phyloP scores from a whole-genome alignment of 2,888 invertebrate genomes.

The Caenorhabditis doughertyi region DNA sequence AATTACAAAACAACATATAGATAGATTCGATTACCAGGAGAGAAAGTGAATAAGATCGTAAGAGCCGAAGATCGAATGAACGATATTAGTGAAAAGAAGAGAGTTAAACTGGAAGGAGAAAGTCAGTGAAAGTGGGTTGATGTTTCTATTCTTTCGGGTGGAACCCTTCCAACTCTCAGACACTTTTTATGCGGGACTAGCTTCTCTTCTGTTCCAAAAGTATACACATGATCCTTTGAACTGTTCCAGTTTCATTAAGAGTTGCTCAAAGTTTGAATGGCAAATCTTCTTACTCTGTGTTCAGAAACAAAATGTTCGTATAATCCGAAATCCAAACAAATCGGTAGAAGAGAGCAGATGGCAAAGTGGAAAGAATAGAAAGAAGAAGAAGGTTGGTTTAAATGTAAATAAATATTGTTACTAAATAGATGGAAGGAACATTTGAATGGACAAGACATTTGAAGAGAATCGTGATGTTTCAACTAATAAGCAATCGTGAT shows the following conservation, averaged over 20 bases:
- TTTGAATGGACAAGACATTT: slow-evolving; percentile 4
- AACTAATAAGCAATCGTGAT: too few species aligned
- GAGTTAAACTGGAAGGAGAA: neutral
- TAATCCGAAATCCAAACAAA: slow-evolving; percentile 62
- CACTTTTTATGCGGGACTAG: neutral
- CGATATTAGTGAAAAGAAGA: slow-evolving; percentile 29
- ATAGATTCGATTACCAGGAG: slow-evolving; percentile 47
- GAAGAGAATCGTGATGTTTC: too few species aligned
- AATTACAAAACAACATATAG: slow-evolving; percentile 34
- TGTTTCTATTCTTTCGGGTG: neutral
- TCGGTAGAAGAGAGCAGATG: slow-evolving; percentile 42
- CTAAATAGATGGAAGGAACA: slow-evolving; percentile 19
- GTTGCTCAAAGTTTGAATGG: too few species aligned
- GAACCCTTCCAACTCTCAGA: neutral
- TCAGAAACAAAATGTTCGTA: slow-evolving; percentile 18
- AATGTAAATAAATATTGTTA: slow-evolving; percentile 56
- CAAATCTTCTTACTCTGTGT: slow-evolving; percentile 33
- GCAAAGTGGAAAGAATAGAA: slow-evolving; percentile 5
- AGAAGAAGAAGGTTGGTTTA: slow-evolving; percentile 24
- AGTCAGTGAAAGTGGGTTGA: slow-evolving; percentile 2
- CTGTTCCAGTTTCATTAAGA: slow-evolving; percentile 18
- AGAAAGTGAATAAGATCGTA: slow-evolving; percentile 50
- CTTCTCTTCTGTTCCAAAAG: neutral
- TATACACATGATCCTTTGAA: neutral
- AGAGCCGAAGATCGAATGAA: slow-evolving; percentile 53